Base-by-base conservation (phyloP, 53 echinoderm and acorn worm genomes). In the Astropecten irregularis region DNA sequence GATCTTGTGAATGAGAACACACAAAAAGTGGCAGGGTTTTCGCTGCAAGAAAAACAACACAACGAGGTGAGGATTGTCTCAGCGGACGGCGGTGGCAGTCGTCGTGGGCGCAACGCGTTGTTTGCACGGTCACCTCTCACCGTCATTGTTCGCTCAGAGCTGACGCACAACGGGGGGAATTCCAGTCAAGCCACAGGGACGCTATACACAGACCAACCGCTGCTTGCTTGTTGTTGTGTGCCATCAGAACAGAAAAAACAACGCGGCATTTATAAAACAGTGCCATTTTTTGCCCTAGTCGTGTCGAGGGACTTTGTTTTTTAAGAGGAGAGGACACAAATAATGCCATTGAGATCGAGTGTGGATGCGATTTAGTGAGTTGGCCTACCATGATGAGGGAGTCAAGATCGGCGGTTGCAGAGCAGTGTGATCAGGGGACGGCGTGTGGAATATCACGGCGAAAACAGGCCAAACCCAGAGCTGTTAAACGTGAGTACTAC, bases 391-490 rank as follows among this genome's bases (percentile, higher is more conserved):
- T 11, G 42, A 42, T 42, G 42, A 42, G 42, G 42, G 11, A 42
- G 42, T 8, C 42, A 42, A 6, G 42, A 11, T 11, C 42, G 42
- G n/a, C n/a, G n/a, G 20, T 0, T 6, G 21, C 35, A 6, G 81
- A 81, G 4, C 67, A 68, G 29, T 34, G n/a, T 15, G 69, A 69
- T 14, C 69, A 69, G 57, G 69, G 56, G 7, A 54, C 3, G 8
- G 46, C 38, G 11, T 38, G 84, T 56, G 84, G 58, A 9, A 84
- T 84, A 23, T 84, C 84, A 9, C 18, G 84, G 21, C 71, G 84
- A 71, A 84, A 84, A 39, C 84, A 84, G 25, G 84, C 84, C 69
- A 84, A 84, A 57, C 84, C 84, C 0, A 35, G 84, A 71, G 84
- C 84, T 20, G 58, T 84, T 0, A 84, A 84, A 70, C 84, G 84